Base-by-base conservation (phyloP, 2,888 invertebrate species). In the Xylota segnis region DNA sequence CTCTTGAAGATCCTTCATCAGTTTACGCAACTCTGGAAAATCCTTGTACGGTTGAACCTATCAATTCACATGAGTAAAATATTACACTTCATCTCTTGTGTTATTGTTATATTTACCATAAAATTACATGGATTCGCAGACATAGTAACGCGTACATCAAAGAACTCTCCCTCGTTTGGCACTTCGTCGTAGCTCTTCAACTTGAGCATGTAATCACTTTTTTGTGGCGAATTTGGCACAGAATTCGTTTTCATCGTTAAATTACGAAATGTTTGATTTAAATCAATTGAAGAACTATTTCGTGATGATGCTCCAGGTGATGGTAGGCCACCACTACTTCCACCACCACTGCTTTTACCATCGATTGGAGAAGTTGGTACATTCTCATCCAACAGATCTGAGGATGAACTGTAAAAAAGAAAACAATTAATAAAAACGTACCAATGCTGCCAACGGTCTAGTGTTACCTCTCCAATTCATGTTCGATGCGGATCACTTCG, bases 101-200 rank as follows among this genome's bases (percentile, higher is more conserved):
- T 14, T 18, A 14, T 47, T 10, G 10, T 12, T 23, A 58, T 50
- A 87, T 89, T 87, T 83, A 92, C 91, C 76, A 90, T 89, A 90
- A 92, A 92, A 83, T 91, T 91, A 12, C 89, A 90, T 2, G 97
- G 97, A 93, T 95, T 96, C 3, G 96, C 95, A 0, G 96, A 96
- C 93, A 96, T 95, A 0, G 96, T 94, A 72, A 97, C 93, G 89
- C 94, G 94, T 12, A 97, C 95, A 89, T 96, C 95, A 89, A 96
- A 95, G 89, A 93, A 95, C 40, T 93, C 92, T 3, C 94, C 94
- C 50, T 88, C 40, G 1, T 89, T 88, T 5, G 92, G 92, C 84
- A 92, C 90, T 16, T 89, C 89, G 45, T 89, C 88, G 79, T 90
- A 91, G 32, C 88, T 89, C 56, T 89, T 90, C 18, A 87, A 58